Evolutionary conservation across 2,888 invertebrate species (phyloP), one percentile per base, ranked within the genome.

Genomic region (Miltochrista miniata): DNA sequence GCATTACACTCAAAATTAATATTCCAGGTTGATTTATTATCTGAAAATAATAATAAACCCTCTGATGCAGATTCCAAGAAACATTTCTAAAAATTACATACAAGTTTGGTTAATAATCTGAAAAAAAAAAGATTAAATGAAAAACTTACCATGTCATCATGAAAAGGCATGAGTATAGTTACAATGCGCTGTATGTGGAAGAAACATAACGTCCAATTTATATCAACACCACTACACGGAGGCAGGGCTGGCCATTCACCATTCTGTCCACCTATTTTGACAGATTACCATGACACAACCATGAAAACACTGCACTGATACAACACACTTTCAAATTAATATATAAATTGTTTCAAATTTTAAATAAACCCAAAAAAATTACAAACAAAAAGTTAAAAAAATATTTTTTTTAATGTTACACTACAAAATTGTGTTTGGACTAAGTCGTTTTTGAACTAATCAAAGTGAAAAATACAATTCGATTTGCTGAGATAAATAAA

Each of bases 131-230:
- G 10, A 8, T 29, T n/a, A n/a, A 13, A 5, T 9, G 30, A 45
- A 54, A 33, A 1, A 78, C 90, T 89, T 61, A 90, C 90, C 80
- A 85, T 83, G 67, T 86, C 86, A 88, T 90, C 85, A 83, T 90
- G 88, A 83, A 79, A 79, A 74, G 90, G 87, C 90, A 91, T 90
- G 59, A 87, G 85, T 79, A 87, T 77, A 52, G 79, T 72, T 48
- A 88, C 56, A 55, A 87, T 75, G 61, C 79, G 76, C 70, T 79
- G 80, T 61, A 89, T 76, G 45, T 87, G 79, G 51, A 76, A 79
- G 54, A 80, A 83, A 67, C 90, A 90, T 90, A 88, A 75, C 80
- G 90, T 90, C 82, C 82, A 80, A 54, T 90, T 90, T 50, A 87
- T 65, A 57, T 83, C 68, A 45, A 59, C 56, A 37, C 85, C 85